phyloP scores from a whole-genome alignment of 2,888 invertebrate genomes.

The Asteroscopus sphinx region DNA sequence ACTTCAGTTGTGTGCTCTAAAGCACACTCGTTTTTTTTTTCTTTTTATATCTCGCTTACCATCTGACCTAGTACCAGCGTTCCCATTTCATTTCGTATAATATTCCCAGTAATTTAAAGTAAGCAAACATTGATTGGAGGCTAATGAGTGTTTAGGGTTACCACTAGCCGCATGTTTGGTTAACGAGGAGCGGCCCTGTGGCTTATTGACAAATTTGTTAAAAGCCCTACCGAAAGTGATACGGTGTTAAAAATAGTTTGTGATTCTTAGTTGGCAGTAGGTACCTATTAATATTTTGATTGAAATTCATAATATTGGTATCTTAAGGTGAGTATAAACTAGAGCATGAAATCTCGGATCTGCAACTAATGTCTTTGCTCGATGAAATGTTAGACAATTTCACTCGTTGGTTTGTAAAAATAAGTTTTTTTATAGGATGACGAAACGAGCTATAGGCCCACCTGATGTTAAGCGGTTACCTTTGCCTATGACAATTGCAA shows the following conservation, averaged over 20 bases:
- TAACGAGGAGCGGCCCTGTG: slow-evolving; percentile 26
- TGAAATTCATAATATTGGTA: not conserved
- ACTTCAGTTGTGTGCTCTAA: too few species aligned
- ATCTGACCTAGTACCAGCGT: not conserved
- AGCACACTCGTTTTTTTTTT: too few species aligned
- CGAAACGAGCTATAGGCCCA: too few species aligned
- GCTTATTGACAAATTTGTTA: slow-evolving; percentile 55
- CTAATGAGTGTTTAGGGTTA: slow-evolving; percentile 50
- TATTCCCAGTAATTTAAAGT: slow-evolving; percentile 43
- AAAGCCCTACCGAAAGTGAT: slow-evolving; percentile 51
- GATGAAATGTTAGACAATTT: too few species aligned
- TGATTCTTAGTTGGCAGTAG: slow-evolving; percentile 10
- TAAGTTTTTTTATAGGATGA: too few species aligned
- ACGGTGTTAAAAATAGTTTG: slow-evolving; percentile 30
- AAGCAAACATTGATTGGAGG: slow-evolving; percentile 41
- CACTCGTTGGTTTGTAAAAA: too few species aligned
- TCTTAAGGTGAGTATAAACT: too few species aligned
- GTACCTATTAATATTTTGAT: not conserved
- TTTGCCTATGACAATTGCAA: too few species aligned
- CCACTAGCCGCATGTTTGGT: slow-evolving; percentile 45
- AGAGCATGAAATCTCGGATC: too few species aligned
- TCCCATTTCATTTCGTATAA: slow-evolving; percentile 22
- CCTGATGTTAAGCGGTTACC: too few species aligned
- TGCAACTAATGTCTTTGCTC: too few species aligned
- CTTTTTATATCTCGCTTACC: not conserved